phyloP scores from a whole-genome alignment of 2,113 vertebrate species.

The Leptodactylus fuscus region DNA sequence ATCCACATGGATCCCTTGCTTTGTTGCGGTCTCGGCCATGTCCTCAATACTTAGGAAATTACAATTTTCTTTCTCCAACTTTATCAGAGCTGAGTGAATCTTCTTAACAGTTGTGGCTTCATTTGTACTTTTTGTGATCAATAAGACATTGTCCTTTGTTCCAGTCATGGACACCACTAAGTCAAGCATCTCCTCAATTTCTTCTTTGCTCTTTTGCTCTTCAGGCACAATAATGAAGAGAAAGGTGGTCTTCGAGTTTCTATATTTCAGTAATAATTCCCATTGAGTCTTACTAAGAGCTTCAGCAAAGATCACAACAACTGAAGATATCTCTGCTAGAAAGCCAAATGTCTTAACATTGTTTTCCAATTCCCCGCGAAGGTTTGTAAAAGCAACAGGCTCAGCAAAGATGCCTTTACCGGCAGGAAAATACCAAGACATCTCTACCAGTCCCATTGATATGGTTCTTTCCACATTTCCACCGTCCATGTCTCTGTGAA shows the following conservation, averaged over 20 bases:
- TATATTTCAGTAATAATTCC: conserved; percentile 62
- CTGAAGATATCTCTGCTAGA: conserved; percentile 60
- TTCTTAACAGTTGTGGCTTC: conserved; percentile 44
- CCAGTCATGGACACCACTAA: conserved; percentile 61
- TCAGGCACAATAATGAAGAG: conserved; percentile 68
- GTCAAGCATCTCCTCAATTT: conserved; percentile 61
- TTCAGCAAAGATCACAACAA: conserved; percentile 66
- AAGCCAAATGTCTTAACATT: conserved; percentile 70
- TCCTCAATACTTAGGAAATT: not conserved
- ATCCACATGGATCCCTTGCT: conserved; percentile 52
- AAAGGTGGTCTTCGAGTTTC: conserved; percentile 62
- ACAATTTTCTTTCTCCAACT: conserved; percentile 44
- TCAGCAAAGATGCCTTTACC: conserved; percentile 64
- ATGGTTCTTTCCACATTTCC: conserved; percentile 71
- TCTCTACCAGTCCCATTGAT: conserved; percentile 72
- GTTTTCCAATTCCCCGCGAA: conserved; percentile 67
- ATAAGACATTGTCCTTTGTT: conserved; percentile 61
- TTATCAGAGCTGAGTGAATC: conserved; percentile 43
- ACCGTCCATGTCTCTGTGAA: conserved; percentile 71
- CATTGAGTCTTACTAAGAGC: conserved; percentile 64
- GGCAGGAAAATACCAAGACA: conserved; percentile 76
- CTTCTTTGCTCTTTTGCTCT: conserved; percentile 62
- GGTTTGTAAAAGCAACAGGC: conserved; percentile 68
- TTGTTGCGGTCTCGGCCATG: conserved; percentile 53
- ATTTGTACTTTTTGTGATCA: conserved; percentile 60